Evolutionary conservation across 2,797 vertebrate genomes (phyloP), one percentile per base, ranked within the genome.

Genomic region (Picus viridis): DNA sequence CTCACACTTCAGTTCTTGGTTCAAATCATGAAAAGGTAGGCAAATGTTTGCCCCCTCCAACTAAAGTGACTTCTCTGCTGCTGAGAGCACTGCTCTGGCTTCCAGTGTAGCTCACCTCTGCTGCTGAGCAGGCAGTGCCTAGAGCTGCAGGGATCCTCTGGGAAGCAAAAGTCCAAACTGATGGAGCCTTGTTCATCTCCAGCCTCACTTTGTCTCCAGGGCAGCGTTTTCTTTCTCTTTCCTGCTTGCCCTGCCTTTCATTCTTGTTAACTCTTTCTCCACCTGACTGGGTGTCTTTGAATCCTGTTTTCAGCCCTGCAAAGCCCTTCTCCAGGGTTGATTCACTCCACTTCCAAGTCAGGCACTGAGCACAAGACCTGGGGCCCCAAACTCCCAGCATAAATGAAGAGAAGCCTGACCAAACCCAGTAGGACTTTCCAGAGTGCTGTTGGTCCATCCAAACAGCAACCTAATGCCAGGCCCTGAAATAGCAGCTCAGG

Each of bases 401-500:
- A 72, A 84, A 54, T 73, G 24, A 78, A 79, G 6, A 56, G 36
- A 36, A 36, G 36, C 36, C 36, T 65, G 9, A 56, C 29, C 69
- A 68, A 77, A 74, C 74, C 56, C 3, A 39, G 30, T 22, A 69
- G 17, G 82, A 27, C 68, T 84, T 84, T 76, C 65, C 68, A 61
- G 62, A 77, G 22, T 34, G 29, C 41, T 26, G 8, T 64, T 63
- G 72, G 16, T 67, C 27, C 77, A 34, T 56, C 27, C 27, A 77
- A 88, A 51, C 43, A 65, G 29, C 47, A 83, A 85, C 59, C 41
- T 47, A 82, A 85, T 77, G 27, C n/a, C 49, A 53, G 45, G 17
- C 6, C 56, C 92, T 90, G 67, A 93, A 92, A 83, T 70, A 92
- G 86, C 92, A 95, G 75, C 86, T 56, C 32, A 79, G 70, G 23